Evolutionary conservation across 1,140 invertebrate genomes (phyloP).

Genomic region (Lerema accius): DNA sequence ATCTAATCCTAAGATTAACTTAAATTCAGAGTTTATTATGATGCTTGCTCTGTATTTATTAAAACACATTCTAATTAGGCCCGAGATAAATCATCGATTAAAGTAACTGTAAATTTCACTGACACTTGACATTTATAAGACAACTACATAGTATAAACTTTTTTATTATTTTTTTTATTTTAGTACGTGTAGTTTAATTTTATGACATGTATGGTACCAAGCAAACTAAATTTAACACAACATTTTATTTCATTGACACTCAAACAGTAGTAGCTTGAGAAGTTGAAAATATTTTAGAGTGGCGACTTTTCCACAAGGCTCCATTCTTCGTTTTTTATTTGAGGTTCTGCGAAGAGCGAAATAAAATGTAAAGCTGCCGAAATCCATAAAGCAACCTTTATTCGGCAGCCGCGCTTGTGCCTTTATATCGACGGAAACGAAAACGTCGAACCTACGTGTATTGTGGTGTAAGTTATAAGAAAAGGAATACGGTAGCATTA

Average conservation of each 20-base stretch:
- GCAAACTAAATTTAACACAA: not conserved
- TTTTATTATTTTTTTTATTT: too few species aligned
- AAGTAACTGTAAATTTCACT: too few species aligned
- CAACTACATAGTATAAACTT: too few species aligned
- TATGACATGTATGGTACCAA: too few species aligned
- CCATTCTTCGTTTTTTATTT: conserved; percentile 52
- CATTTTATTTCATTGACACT: conserved; percentile 28
- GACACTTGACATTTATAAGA: too few species aligned
- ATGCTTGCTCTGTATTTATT: too few species aligned
- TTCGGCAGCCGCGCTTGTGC: conserved; percentile 46
- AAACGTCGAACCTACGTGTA: conserved; percentile 44
- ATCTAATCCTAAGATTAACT: too few species aligned
- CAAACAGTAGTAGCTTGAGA: conserved; percentile 43
- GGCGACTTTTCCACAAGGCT: conserved; percentile 39
- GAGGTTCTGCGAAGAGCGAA: conserved; percentile 58
- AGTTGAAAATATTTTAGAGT: conserved; percentile 46
- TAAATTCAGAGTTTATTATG: too few species aligned
- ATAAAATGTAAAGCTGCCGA: conserved; percentile 73
- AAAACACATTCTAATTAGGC: too few species aligned
- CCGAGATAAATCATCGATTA: too few species aligned
- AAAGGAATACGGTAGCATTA: conserved; percentile 3
- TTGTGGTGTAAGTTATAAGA: conserved; percentile 41
- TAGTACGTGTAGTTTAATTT: too few species aligned
- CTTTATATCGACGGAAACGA: conserved; percentile 63
- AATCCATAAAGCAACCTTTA: conserved; percentile 73